Evolutionary conservation across 2,113 vertebrate species (phyloP), one percentile per base, ranked within the genome.

Genomic region (Rhinogobius similis): DNA sequence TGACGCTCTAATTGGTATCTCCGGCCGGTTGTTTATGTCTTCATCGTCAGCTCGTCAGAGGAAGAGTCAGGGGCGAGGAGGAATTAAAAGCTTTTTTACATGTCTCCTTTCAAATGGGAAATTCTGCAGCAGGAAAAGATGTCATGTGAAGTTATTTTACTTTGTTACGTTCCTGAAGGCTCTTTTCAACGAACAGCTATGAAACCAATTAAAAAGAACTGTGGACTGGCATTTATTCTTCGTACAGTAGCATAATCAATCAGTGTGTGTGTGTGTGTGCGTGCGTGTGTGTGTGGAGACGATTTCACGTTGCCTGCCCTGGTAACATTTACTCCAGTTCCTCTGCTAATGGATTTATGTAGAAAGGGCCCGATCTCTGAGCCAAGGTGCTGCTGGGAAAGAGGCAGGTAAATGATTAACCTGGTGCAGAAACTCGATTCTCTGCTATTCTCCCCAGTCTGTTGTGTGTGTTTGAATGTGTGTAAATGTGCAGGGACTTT

Each of bases 1-100:
- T 77, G 77, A 80, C 23, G 50, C 78, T 36, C 75, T 86, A 85
- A 88, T 88, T 88, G 80, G 67, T 69, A 61, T 82, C 81, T 78
- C 58, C 21, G 16, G 77, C 67, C 46, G 14, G 36, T 82, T 86
- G 82, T 81, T 86, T 82, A 62, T 84, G 63, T 75, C 73, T 65
- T 87, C 72, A 68, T 76, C 32, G 41, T 58, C 27, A 10, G 38
- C 53, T 75, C 36, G 10, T 77, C 77, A 61, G 39, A 70, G 59
- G 20, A 62, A 62, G 26, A 65, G 67, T 78, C 73, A 77, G 55
- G 75, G 79, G 55, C 76, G 72, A 73, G 69, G 8, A 68, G 68
- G 70, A 82, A 84, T 85, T 82, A 72, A 83, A 86, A 83, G 39
- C 0, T 0, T 63, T 46, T 76, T 76, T 65, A 68, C 21, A 76